Evolutionary conservation across 2,797 vertebrate species (phyloP), one percentile per base, ranked within the genome.

Genomic region (Sebastiscus tertius): DNA sequence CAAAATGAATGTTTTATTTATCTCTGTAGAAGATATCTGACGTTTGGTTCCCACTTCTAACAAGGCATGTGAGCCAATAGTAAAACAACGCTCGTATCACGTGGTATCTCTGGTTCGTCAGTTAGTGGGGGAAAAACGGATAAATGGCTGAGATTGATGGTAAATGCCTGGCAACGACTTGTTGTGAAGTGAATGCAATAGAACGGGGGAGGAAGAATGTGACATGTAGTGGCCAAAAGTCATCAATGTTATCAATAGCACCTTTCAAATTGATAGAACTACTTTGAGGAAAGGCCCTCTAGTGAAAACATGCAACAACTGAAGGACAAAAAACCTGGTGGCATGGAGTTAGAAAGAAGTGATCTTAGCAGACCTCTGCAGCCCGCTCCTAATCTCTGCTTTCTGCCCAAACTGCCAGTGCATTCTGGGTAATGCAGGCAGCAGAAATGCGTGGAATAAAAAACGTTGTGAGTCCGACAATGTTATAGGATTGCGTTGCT

Each of bases 111-210:
- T 49, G 46, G 18, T 0, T 49, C 8, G 46, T 9, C 46, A 49
- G 8, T 49, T 49, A 49, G 18, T 20, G 46, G 0, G 0, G 4
- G 0, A 4, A 49, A 49, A 49, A 49, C 0, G 1, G 46, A 49
- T 49, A 49, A 46, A 49, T 49, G 18, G 0, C 46, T 49, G 46
- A n/a, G 18, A 49, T 49, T 49, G 8, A 49, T 2, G 18, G 46
- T n/a, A 49, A 49, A 7, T 49, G 18, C 46, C 46, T 49, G 46
- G 46, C 18, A 49, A 49, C 46, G 46, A 49, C 46, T 20, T 49
- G 8, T 49, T 49, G 46, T 20, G 46, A 49, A 49, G 46, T 49
- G 46, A 49, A 20, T 49, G 46, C 18, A 49, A 20, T n/a, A 0
- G 18, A 54, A 54, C 8, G 0, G n/a, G n/a, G n/a, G 52, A 54